Percentiles rank a stretch among this genome's conserved stretches.
These are phyloP conservation scores for Acanthosepion pharaonis DNA, from an alignment of 2,888 invertebrate genomes.

Conservation along the genomic window DNA sequence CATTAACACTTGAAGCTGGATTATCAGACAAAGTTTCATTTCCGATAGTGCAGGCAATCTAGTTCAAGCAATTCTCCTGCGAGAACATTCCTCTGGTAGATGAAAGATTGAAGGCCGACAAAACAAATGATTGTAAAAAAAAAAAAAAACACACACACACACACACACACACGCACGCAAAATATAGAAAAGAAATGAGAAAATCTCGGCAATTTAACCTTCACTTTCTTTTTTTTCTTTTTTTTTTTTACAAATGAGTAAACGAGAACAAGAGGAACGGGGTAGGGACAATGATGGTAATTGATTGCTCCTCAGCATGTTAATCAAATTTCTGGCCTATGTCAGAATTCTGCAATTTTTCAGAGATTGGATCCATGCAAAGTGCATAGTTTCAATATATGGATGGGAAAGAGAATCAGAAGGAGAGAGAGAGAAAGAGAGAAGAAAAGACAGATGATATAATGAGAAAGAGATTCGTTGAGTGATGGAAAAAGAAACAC, in stretches of 20 bases:
- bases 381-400: not conserved
- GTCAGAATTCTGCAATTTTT: not conserved
- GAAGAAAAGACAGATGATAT: no score
- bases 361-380: not conserved
- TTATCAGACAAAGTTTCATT: not conserved
- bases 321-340: conserved; percentile 21
- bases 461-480: no score
- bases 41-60: not conserved
- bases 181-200: not conserved
- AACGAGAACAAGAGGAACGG: not conserved
- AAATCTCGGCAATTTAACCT: not conserved
- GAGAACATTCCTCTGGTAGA: no score
- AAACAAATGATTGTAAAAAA: not conserved
- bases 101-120: not conserved
- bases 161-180: not conserved
- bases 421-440: no score
- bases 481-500: no score
- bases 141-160: not conserved
- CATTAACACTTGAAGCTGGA: not conserved
- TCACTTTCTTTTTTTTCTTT: not conserved
- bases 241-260: conserved; percentile 17
- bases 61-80: not conserved
- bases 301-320: not conserved
- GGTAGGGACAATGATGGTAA: not conserved
- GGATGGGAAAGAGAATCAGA: no score